A percentile compares a stretch with the other conserved stretches of the same genome.
Conservation (phyloP, 1,140 invertebrate genomes). For the Nasonia vitripennis region DNA sequence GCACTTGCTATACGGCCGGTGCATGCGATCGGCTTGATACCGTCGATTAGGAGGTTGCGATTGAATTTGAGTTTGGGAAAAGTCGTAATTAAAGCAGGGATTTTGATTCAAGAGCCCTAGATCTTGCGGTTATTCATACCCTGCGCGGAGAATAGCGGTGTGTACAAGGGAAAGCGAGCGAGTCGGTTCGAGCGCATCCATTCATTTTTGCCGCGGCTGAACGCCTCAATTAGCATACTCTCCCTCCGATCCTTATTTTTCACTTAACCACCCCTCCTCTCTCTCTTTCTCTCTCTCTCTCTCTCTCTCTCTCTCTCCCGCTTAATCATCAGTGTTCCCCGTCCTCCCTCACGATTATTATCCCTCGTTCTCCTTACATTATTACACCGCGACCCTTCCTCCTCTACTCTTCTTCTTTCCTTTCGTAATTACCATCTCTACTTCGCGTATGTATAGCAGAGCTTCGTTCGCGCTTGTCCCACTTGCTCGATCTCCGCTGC, state of each 20-base stretch:
- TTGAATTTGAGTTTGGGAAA: no score
- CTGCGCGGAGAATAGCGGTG: not conserved
- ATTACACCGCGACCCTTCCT: not conserved
- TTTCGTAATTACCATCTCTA: constrained; percentile 28
- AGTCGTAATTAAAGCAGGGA: not conserved
- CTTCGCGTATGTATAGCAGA: not conserved
- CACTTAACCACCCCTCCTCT: not conserved
- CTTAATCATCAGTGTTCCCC: constrained; percentile 31
- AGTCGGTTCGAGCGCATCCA: not conserved
- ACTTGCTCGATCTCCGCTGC: not conserved
- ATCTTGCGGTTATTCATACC: not conserved
- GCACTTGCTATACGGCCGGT: no score
- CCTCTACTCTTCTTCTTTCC: constrained; percentile 25
- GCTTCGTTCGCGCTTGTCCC: constrained; percentile 20
- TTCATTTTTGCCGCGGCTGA: constrained; percentile 9
- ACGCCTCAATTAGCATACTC: constrained; percentile 24
- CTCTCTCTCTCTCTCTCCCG: not conserved
- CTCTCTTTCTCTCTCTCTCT: not conserved
- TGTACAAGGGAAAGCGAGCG: not conserved
- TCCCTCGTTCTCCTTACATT: constrained; percentile 25
- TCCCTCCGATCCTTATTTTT: constrained; percentile 16
- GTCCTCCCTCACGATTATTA: constrained; percentile 20
- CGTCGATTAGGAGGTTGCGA: no score
- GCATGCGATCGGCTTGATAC: no score
- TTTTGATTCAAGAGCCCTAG: not conserved